Evolutionary conservation across 2,113 vertebrate species (phyloP), one percentile per base, ranked within the genome.

Genomic region (Puma concolor): DNA sequence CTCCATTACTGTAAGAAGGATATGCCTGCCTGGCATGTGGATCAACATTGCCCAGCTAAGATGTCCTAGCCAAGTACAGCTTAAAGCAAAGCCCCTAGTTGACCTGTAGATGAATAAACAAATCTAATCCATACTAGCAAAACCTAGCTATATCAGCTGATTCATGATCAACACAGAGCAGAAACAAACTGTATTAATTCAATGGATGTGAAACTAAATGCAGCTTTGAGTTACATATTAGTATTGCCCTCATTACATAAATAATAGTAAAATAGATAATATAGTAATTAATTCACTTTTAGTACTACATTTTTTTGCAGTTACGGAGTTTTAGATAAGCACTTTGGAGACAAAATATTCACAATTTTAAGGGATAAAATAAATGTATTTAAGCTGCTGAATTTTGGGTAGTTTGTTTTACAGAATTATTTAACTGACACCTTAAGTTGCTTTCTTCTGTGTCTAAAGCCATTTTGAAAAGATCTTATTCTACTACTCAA

Each of bases 151-250:
- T 5, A 19, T 71, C 4, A 38, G 10, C 27, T 44, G 36, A 72
- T n/a, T 29, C 41, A 33, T 6, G 16, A 52, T 29, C 17, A 77
- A 25, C 5, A 54, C 11, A 60, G 50, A 11, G 69, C 12, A 88
- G 36, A 84, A 23, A 67, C 66, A 57, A 21, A 81, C 41, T n/a
- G 19, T 31, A 60, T 36, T 41, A 95, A 86, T 80, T 38, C 5
- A 19, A 21, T 81, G 74, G 27, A 27, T 10, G 9, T 23, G 19
- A 74, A 92, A 97, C 85, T 44, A 74, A 97, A 31, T 79, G 38
- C n/a, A 77, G 25, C 29, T 85, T 48, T 85, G 14, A 92, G 54
- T 27, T 90, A 25, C 17, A 23, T 33, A 77, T 38, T 67, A 74
- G 19, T 31, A 41, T 52, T 33, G 13, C 12, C 4, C 8, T 76